These are phyloP conservation scores for Odontamblyopus rebecca DNA, from an alignment of 2,797 vertebrate species.

Conservation along the genomic window DNA sequence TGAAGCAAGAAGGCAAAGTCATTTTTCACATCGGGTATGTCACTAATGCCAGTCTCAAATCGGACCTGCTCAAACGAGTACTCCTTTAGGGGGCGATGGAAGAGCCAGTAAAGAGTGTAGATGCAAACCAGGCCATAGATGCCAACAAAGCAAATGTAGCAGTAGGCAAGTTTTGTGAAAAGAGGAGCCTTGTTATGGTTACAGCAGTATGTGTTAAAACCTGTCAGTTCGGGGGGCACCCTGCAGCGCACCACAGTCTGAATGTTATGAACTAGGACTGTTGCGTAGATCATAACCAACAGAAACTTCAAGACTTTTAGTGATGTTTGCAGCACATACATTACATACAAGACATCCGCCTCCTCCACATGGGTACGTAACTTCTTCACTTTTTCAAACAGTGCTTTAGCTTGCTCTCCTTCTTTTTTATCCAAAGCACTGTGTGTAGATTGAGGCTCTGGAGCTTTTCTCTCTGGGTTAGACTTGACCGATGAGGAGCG, in stretches of 20 bases:
- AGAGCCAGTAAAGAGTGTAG: conserved; percentile 90
- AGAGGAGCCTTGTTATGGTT: conserved; percentile 90
- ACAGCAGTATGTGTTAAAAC: conserved; percentile 87
- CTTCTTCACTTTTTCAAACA: conserved; percentile 93
- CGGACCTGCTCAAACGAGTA: conserved; percentile 87
- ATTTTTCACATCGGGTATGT: conserved; percentile 90
- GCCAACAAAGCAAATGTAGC: conserved; percentile 86
- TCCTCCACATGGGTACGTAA: conserved; percentile 89
- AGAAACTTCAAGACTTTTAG: conserved; percentile 87
- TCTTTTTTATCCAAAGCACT: conserved; percentile 89
- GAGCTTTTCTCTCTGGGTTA: conserved; percentile 74
- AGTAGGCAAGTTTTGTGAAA: conserved; percentile 88
- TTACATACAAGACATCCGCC: conserved; percentile 84
- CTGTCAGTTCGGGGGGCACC: conserved; percentile 85
- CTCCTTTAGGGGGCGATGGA: conserved; percentile 85
- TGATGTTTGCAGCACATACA: conserved; percentile 88
- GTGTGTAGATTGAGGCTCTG: conserved; percentile 67
- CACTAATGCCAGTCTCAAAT: conserved; percentile 86
- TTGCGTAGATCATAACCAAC: conserved; percentile 83
- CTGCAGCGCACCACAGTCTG: conserved; percentile 83
- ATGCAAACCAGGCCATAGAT: conserved; percentile 86
- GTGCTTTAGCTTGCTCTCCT: conserved; percentile 90
- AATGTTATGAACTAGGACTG: conserved; percentile 81
- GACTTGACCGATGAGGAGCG: conserved; percentile 69
- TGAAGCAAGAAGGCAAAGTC: conserved; percentile 93